A percentile compares a stretch with the other conserved stretches of the same genome.
Conservation (phyloP, 2,113 vertebrate genomes). For the Phylloscopus whistleri region DNA sequence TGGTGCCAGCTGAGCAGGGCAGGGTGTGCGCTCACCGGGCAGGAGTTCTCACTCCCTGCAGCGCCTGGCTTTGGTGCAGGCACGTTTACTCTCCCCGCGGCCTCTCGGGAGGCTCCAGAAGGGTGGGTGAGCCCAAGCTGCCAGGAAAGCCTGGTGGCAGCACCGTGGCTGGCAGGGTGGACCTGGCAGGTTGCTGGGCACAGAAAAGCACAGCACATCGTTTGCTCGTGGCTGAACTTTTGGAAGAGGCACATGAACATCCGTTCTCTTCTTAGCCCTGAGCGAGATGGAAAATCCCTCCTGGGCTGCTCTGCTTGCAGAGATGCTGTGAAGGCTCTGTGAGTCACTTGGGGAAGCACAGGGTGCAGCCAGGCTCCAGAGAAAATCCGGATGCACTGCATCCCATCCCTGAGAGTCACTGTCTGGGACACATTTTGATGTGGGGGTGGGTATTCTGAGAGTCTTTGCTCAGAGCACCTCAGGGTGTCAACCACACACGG, state of each 20-base stretch:
- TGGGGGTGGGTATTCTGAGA: neutral
- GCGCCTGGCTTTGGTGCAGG: neutral
- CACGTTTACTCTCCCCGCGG: accelerated
- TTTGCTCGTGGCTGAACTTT: neutral
- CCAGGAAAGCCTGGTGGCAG: neutral
- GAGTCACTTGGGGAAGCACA: neutral
- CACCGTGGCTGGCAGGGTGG: neutral
- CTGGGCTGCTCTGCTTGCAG: neutral
- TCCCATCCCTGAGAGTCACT: neutral
- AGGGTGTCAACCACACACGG: neutral
- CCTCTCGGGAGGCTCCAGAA: neutral
- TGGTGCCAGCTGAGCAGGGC: neutral
- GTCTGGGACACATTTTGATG: accelerated
- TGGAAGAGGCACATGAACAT: neutral
- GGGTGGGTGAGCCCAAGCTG: neutral
- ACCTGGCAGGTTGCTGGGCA: neutral
- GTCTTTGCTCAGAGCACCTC: neutral
- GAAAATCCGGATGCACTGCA: accelerated
- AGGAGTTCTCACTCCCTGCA: neutral
- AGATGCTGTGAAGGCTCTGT: neutral
- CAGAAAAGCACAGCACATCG: accelerated
- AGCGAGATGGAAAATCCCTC: neutral
- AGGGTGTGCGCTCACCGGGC: neutral
- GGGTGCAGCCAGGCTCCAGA: neutral
- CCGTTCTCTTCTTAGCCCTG: neutral